Percentiles rank a stretch among this genome's conserved stretches.
These are phyloP conservation scores for Rhynchopsitta pachyrhyncha DNA, from an alignment of 2,113 vertebrate genomes.

Conservation along the genomic window DNA sequence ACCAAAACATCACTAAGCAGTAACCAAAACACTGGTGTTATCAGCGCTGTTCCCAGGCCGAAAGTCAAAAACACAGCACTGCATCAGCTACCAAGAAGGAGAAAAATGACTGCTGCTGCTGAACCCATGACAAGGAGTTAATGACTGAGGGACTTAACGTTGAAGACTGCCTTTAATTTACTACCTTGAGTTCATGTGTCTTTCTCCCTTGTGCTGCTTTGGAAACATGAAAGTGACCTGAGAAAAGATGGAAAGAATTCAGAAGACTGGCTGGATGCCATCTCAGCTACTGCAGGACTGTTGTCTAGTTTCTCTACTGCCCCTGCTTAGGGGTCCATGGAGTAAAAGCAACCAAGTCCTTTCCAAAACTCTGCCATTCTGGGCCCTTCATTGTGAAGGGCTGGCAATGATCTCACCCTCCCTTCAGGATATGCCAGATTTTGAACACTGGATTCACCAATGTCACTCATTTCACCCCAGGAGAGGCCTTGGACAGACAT, in stretches of 20 bases:
- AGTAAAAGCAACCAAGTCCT: background rate
- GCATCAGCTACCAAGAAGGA: no score
- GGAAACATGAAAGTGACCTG: background rate
- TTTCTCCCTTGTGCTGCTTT: background rate
- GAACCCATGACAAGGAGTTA: background rate
- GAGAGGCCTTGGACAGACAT: background rate
- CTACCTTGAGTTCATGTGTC: background rate
- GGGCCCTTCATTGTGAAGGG: background rate
- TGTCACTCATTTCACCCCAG: background rate
- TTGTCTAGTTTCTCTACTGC: accelerated
- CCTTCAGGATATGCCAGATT: background rate
- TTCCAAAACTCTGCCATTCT: background rate
- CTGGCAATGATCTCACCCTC: background rate
- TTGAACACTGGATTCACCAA: background rate
- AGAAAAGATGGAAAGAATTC: background rate
- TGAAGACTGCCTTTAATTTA: background rate
- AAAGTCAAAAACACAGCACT: no score
- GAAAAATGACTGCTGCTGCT: no score
- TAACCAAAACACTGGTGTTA: no score
- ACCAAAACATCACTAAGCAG: no score
- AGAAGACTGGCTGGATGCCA: background rate
- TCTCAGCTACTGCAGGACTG: background rate
- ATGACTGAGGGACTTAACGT: no score
- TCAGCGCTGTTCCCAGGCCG: no score
- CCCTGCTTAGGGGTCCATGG: background rate